These are phyloP conservation scores for Pissodes strobi DNA, from an alignment of 1,140 invertebrate species.

Conservation along the genomic window DNA sequence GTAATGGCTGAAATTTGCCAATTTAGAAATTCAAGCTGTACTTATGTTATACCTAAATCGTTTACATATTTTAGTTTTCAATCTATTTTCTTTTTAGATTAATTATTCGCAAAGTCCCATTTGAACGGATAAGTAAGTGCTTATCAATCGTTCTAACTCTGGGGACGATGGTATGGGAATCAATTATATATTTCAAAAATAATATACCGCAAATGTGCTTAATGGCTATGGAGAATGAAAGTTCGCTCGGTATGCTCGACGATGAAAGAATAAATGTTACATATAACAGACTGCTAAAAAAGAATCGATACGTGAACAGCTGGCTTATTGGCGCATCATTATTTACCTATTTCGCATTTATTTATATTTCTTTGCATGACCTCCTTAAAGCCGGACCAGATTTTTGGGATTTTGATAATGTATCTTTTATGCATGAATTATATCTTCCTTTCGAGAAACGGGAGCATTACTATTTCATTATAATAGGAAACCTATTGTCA, in stretches of 20 bases:
- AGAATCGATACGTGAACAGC: background rate
- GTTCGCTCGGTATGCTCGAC: background rate
- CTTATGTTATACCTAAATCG: too few relatives aligned
- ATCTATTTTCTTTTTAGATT: background rate
- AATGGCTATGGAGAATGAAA: background rate
- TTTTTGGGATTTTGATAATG: constrained; percentile 11
- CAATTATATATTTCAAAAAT: constrained; percentile 1
- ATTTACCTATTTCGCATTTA: background rate
- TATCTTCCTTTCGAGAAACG: constrained; percentile 11
- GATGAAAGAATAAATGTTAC: background rate
- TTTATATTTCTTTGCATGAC: background rate
- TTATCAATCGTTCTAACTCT: constrained; percentile 2
- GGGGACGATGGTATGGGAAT: background rate
- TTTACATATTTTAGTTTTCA: too few relatives aligned
- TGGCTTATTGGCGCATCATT: constrained; percentile 1
- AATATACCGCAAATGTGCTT: background rate
- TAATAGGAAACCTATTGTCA: background rate
- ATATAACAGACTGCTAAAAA: background rate
- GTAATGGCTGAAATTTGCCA: too few relatives aligned
- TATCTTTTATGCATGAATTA: constrained; percentile 12
- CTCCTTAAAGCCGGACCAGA: background rate
- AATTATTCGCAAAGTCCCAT: background rate
- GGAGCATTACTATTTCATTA: background rate
- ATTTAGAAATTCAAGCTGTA: too few relatives aligned
- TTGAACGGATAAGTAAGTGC: constrained; percentile 14